These are phyloP conservation scores for Ganaspis brasiliensis DNA, from an alignment of 2,888 invertebrate species.

Conservation along the genomic window DNA sequence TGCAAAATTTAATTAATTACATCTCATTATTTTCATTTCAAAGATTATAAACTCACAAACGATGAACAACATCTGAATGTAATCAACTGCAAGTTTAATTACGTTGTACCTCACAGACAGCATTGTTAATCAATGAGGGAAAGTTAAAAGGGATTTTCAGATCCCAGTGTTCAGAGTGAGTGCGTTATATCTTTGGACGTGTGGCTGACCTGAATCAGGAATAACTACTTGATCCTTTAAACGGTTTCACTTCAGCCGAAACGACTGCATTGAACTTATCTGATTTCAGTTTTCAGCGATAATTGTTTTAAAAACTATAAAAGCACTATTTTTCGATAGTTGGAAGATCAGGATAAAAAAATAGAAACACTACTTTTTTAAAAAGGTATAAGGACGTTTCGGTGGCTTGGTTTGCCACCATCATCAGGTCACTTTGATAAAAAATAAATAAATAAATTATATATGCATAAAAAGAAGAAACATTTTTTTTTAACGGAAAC, in stretches of 20 bases:
- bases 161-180: slow-evolving; percentile 2
- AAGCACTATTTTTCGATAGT: too few species aligned
- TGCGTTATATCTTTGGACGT: not conserved
- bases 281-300: not conserved
- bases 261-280: not conserved
- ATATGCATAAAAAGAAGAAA: too few species aligned
- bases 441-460: too few species aligned
- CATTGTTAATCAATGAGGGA: slow-evolving; percentile 11
- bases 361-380: too few species aligned
- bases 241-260: not conserved
- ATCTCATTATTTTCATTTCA: too few species aligned
- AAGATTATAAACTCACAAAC: not conserved
- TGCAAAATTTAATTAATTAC: too few species aligned
- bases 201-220: slow-evolving; percentile 17
- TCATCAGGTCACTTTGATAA: too few species aligned
- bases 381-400: too few species aligned
- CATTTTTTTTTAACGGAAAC: too few species aligned
- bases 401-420: too few species aligned
- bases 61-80: slow-evolving; percentile 1
- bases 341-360: too few species aligned
- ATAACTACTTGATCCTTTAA: slow-evolving; percentile 5
- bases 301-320: too few species aligned
- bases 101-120: not conserved
- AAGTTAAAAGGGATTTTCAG: slow-evolving; percentile 20
- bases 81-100: slow-evolving; percentile 3